A percentile compares a stretch with the other conserved stretches of the same genome.
Conservation (phyloP, 2,113 vertebrate species). For the Hypanus sabinus region DNA sequence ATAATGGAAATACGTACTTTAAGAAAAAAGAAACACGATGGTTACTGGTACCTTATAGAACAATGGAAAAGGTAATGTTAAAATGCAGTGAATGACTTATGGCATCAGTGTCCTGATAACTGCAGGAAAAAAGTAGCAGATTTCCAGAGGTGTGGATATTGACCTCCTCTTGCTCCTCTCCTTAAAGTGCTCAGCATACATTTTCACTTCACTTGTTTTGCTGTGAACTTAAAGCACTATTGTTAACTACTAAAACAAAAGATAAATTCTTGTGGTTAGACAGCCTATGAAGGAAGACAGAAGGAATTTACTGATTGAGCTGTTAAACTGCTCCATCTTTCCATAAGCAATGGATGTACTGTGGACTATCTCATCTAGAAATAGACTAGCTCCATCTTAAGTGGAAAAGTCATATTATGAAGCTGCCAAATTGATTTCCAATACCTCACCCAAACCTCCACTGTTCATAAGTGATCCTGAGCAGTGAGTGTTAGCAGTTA, state of each 20-base stretch:
- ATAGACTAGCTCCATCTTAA: neutral
- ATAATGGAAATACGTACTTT: neutral
- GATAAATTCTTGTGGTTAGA: constrained; percentile 21
- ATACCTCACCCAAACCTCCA: neutral
- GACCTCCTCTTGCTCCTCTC: neutral
- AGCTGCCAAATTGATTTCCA: neutral
- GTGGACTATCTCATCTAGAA: neutral
- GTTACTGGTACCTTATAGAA: neutral
- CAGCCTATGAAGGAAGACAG: neutral
- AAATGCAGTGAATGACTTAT: neutral
- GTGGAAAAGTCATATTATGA: neutral
- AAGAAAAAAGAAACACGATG: neutral
- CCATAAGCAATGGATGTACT: neutral
- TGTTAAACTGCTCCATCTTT: neutral
- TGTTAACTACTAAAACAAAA: neutral
- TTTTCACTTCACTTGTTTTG: neutral
- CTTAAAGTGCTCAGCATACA: neutral
- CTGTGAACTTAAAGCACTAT: neutral
- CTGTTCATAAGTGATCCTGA: neutral
- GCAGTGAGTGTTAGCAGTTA: neutral
- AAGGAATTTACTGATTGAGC: neutral
- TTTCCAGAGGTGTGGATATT: neutral
- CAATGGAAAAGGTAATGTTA: neutral
- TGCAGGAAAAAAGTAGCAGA: neutral
- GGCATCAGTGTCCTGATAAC: neutral